These are phyloP conservation scores for Agapetus fuscipes DNA, from an alignment of 2,888 invertebrate genomes.

Conservation along the genomic window DNA sequence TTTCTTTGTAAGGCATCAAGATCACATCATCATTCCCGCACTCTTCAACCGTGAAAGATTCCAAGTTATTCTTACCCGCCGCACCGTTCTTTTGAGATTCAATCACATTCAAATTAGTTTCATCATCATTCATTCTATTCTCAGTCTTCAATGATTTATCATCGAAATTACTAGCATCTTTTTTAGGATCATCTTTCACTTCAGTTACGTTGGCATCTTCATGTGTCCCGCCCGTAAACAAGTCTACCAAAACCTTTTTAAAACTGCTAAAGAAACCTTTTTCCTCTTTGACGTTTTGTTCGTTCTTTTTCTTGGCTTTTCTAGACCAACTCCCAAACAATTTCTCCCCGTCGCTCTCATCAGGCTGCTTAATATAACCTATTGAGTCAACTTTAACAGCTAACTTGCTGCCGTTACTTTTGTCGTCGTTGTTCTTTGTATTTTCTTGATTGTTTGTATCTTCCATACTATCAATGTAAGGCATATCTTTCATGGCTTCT, in stretches of 20 bases:
- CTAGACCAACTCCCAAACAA: background rate
- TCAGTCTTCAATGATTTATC: background rate
- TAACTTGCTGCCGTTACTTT: no score
- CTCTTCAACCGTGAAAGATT: slow-evolving; percentile 10
- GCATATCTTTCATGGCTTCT: slow-evolving; percentile 19
- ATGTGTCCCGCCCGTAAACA: slow-evolving; percentile 12
- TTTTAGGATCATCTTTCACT: background rate
- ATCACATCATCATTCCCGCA: slow-evolving; percentile 16
- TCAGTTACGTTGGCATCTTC: slow-evolving; percentile 1
- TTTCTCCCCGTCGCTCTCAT: background rate
- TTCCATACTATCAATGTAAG: slow-evolving; percentile 18
- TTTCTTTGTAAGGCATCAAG: slow-evolving; percentile 19
- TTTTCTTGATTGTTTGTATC: slow-evolving; percentile 16
- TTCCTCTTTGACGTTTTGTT: background rate
- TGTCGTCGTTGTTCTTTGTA: background rate
- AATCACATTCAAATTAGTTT: no score
- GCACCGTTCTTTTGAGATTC: background rate
- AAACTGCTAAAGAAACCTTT: slow-evolving; percentile 16
- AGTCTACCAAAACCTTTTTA: slow-evolving; percentile 12
- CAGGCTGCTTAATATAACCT: background rate
- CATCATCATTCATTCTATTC: background rate
- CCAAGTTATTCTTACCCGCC: background rate
- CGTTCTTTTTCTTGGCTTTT: background rate
- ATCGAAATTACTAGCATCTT: background rate
- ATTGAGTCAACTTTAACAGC: background rate